A percentile compares a stretch with the other conserved stretches of the same genome.
Evolutionary conservation across 2,888 invertebrate species (phyloP).

Genomic region (Dryadula phaetusa): DNA sequence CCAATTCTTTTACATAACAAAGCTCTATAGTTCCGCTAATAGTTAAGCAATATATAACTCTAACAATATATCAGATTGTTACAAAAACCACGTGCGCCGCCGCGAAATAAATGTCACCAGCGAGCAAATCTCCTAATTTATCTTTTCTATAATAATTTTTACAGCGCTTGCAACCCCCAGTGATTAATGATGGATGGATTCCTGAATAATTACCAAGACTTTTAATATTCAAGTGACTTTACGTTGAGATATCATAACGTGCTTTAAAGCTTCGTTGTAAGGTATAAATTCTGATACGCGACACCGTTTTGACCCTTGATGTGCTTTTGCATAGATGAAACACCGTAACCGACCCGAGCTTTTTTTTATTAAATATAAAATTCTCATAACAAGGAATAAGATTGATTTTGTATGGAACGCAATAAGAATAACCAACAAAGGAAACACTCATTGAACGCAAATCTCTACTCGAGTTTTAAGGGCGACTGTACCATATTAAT

Average conservation of each 20-base stretch:
- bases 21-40: conserved; percentile 7
- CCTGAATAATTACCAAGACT: conserved; percentile 85
- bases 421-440: conserved; percentile 66
- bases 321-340: conserved; percentile 51
- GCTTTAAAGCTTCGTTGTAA: conserved; percentile 53
- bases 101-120: conserved; percentile 73
- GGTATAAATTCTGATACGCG: conserved; percentile 56
- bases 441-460: conserved; percentile 80
- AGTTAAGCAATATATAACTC: conserved; percentile 59
- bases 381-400: conserved; percentile 35
- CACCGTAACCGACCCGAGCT: conserved; percentile 49
- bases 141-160: conserved; percentile 83
- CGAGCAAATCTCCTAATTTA: conserved; percentile 77
- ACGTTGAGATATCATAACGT: conserved; percentile 49
- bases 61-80: conserved; percentile 62
- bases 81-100: conserved; percentile 60
- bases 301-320: conserved; percentile 75
- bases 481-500: conserved; percentile 82
- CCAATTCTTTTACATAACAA: conserved; percentile 23
- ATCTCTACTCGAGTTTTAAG: conserved; percentile 83
- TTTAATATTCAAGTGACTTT: conserved; percentile 84
- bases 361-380: conserved; percentile 42
- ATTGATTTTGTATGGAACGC: conserved; percentile 49
- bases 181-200: conserved; percentile 85
- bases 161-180: conserved; percentile 75